Evolutionary conservation across 2,888 invertebrate species (phyloP), one percentile per base, ranked within the genome.

Genomic region (Vandiemenella viatica): DNA sequence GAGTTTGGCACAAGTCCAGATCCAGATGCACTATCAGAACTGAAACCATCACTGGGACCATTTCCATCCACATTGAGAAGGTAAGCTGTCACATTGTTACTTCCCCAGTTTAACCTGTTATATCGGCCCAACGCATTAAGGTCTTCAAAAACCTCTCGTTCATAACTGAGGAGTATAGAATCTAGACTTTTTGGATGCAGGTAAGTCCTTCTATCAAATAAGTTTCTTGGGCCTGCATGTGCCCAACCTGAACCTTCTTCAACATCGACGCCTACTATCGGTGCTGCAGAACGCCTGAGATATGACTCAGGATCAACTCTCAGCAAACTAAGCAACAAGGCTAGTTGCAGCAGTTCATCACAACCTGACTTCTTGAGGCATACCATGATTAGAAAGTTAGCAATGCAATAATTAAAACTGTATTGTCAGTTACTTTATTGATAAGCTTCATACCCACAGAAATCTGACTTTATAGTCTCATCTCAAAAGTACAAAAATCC

Each of bases 281-380:
- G 74, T 8, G 75, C 70, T 19, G 71, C 65, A 49, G 74, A 75
- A 58, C 78, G 72, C 42, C 74, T 72, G 45, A 83, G 66, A 60
- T 81, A 78, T 19, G 77, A 75, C 56, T 81, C 79, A 1, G 84
- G 82, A 62, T 86, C 80, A 13, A 82, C 80, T 58, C 86, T 76
- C 48, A 91, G 66, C 55, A 91, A 72, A 65, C 89, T 82, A 59
- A 90, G 70, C 57, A 90, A 74, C 64, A 92, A 65, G 57, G 90
- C 83, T 58, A 89, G 69, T 65, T 88, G 80, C 55, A 90, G 67
- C 60, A 89, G 70, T 70, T 88, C 87, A 64, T 86, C 84, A 45
- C 83, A 78, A 60, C 84, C 84, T 43, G 84, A 69, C 66, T 88
- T 88, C 70, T 88, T 88, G 59, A 85, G 68, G 59, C 82, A 80